Percentiles rank a stretch among this genome's conserved stretches.
These are phyloP conservation scores for Calephelis perditalis DNA, from an alignment of 2,888 invertebrate species.

Conservation along the genomic window DNA sequence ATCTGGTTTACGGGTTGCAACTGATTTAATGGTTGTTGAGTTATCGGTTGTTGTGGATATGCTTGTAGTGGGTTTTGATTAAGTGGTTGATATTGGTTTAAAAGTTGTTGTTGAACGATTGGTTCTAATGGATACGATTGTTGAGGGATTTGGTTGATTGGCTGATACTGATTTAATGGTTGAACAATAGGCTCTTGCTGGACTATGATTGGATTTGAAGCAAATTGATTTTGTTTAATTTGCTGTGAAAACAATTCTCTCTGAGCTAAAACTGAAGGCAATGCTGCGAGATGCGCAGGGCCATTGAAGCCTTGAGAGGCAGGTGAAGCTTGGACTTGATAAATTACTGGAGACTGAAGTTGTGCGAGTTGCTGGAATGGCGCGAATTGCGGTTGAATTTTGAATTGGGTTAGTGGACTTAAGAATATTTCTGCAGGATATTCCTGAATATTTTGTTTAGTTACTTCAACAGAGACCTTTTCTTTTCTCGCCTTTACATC, in stretches of 20 bases:
- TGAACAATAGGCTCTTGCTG: conserved; percentile 33
- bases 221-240: conserved; percentile 40
- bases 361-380: conserved; percentile 49
- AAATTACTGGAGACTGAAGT: conserved; percentile 45
- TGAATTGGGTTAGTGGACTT: conserved; percentile 55
- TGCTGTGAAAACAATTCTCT: conserved; percentile 38
- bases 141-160: conserved; percentile 32
- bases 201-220: conserved; percentile 35
- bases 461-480: conserved; percentile 57
- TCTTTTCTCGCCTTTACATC: conserved; percentile 37
- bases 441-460: conserved; percentile 61
- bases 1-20: conserved; percentile 36
- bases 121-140: conserved; percentile 24
- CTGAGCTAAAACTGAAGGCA: conserved; percentile 60
- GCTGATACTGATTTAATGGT: conserved; percentile 36
- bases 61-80: conserved; percentile 22
- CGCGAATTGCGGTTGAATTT: conserved; percentile 52
- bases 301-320: conserved; percentile 57
- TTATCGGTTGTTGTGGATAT: conserved; percentile 31
- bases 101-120: conserved; percentile 33
- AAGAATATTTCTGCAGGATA: conserved; percentile 62
- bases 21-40: conserved; percentile 32
- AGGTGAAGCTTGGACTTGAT: conserved; percentile 39
- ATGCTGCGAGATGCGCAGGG: conserved; percentile 56
- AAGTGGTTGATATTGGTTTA: conserved; percentile 33